Conservation (phyloP, 2,113 vertebrate genomes). For the Tringa solitaria region DNA sequence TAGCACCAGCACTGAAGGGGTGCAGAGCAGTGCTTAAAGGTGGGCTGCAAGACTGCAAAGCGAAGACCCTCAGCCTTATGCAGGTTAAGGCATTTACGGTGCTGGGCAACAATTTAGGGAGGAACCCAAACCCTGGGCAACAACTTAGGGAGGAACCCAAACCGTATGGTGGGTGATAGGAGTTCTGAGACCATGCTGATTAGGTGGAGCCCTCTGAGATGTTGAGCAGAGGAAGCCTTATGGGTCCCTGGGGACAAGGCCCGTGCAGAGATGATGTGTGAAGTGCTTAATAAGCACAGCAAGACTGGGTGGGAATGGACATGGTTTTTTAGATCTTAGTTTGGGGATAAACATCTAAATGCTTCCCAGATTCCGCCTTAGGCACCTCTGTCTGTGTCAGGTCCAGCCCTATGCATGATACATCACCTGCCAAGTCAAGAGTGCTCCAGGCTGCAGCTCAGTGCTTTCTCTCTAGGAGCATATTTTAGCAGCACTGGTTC, state of each 20-base stretch:
- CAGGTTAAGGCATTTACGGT: neutral
- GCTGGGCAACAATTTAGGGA: neutral
- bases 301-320: neutral
- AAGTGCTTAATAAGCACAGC: neutral
- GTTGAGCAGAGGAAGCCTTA: neutral
- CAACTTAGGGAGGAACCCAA: neutral
- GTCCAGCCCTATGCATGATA: accelerated
- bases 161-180: neutral
- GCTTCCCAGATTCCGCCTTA: neutral
- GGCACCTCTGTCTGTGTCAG: neutral
- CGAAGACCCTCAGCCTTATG: neutral
- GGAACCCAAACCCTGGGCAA: neutral
- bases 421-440: neutral
- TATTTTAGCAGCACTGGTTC: neutral
- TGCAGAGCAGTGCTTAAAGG: neutral
- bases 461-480: neutral
- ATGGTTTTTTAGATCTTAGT: neutral
- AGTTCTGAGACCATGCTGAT: neutral
- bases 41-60: neutral
- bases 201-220: neutral
- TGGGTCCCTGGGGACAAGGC: neutral
- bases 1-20: neutral
- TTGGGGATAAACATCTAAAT: neutral
- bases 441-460: neutral
- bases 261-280: accelerated